Evolutionary conservation across 2,888 invertebrate genomes (phyloP), one percentile per base, ranked within the genome.

Genomic region (Trichogramma dendrolimi): DNA sequence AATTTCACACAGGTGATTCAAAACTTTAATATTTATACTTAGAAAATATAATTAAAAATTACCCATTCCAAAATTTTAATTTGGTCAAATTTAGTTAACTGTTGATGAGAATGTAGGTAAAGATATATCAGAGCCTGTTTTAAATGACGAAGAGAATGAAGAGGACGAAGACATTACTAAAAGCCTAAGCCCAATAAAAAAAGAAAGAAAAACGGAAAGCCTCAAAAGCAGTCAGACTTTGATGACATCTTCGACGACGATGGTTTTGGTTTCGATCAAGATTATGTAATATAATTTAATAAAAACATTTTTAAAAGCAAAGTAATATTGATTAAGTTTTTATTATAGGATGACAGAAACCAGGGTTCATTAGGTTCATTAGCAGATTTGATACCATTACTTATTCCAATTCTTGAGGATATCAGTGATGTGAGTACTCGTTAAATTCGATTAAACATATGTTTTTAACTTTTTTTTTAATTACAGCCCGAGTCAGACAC

Each of bases 401-500:
- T 72, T n/a, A 68, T 72, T 4, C 79, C 79, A 1, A 72, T 78
- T 62, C 67, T 79, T 27, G 76, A 79, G 62, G 79, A 79, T 59
- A 71, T 79, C 8, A 78, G 78, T 67, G 75, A 79, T 55, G 79
- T 79, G 72, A 74, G 71, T 65, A 48, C 60, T 40, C 38, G 44
- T 44, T 39, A 14, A 50, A 54, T 59, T 49, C 11, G 53, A 54
- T 47, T 48, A 52, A 40, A 10, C 42, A 6, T 64, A 64, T 57
- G 8, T 60, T 70, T 64, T 55, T 4, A 50, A 46, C 50, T 10
- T 61, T 61, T 41, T 55, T 6, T 47, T 10, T 47, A 42, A 59
- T 63, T 51, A 60, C 43, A 78, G 79, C 79, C 79, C 4, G 70
- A 79, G 2, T 71, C 77, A 1, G 71, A 74, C 0, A 72, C 75